phyloP scores from a whole-genome alignment of 1,140 invertebrate genomes.

The Sycophila sp. region DNA sequence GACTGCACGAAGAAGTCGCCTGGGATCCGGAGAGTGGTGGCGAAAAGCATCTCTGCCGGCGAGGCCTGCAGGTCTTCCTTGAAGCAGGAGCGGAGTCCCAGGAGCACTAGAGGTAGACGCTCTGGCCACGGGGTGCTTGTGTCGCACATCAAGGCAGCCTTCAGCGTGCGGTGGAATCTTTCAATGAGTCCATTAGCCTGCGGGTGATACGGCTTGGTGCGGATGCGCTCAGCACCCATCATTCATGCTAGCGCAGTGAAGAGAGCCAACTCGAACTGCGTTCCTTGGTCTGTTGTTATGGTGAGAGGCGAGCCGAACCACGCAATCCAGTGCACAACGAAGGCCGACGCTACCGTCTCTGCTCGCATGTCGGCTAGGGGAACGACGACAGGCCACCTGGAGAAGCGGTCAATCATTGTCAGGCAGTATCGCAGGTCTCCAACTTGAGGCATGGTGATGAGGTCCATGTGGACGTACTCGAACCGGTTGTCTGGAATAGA shows the following conservation, averaged over 20 bases:
- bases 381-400: slow-evolving; percentile 49
- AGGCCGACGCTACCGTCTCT: not conserved
- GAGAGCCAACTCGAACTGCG: slow-evolving; percentile 5
- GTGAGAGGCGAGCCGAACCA: not conserved
- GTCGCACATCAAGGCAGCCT: not conserved
- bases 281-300: not conserved
- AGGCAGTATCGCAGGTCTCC: slow-evolving; percentile 31
- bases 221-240: not conserved
- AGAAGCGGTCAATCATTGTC: slow-evolving; percentile 45
- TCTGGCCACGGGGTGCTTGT: not conserved
- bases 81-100: not conserved
- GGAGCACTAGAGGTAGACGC: not conserved
- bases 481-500: not conserved
- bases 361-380: not conserved
- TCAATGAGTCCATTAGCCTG: slow-evolving; percentile 43
- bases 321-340: not conserved
- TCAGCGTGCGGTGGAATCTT: not conserved
- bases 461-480: not conserved
- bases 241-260: not conserved
- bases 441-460: not conserved
- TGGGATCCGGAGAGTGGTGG: slow-evolving; percentile 6
- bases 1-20: slow-evolving; percentile 1
- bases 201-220: not conserved
- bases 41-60: slow-evolving; percentile 39
- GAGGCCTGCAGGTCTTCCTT: not conserved